phyloP scores from a whole-genome alignment of 2,113 vertebrate genomes.

The Corythornis madagascariensis region DNA sequence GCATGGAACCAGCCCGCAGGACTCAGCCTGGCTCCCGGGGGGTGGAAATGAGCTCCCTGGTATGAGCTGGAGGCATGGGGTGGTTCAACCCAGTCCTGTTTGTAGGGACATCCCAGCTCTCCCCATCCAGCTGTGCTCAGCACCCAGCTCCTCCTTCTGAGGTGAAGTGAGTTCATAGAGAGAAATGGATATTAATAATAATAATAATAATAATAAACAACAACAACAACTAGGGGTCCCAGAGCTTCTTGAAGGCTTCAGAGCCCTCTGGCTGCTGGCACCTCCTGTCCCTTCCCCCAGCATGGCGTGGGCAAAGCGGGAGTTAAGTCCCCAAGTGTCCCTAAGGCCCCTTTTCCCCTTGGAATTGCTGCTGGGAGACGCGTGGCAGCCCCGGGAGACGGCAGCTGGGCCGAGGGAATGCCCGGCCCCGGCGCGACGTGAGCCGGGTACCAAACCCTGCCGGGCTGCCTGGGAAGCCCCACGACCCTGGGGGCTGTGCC shows the following conservation, averaged over 20 bases:
- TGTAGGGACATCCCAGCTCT: background rate
- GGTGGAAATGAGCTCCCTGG: background rate
- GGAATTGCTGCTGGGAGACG: background rate
- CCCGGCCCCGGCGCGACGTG: background rate
- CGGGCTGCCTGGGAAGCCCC: background rate
- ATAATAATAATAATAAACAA: too few relatives aligned
- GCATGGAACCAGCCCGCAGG: accelerated
- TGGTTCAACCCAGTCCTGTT: too few relatives aligned
- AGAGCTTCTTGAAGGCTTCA: accelerated
- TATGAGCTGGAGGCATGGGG: background rate
- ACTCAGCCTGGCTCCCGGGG: background rate
- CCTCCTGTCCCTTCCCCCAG: background rate
- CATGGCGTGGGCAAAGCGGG: background rate
- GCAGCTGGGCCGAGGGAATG: background rate
- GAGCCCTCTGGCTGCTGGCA: background rate
- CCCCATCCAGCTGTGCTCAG: accelerated
- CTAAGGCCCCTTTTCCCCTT: background rate
- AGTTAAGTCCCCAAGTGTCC: background rate
- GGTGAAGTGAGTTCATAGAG: background rate
- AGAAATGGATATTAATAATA: background rate
- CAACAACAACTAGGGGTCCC: background rate
- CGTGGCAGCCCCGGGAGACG: constrained; percentile 25
- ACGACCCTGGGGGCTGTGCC: background rate
- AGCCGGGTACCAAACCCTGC: constrained; percentile 4
- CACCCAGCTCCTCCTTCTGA: background rate